Evolutionary conservation across 2,797 vertebrate species (phyloP).

Genomic region (Bothrops alternatus): DNA sequence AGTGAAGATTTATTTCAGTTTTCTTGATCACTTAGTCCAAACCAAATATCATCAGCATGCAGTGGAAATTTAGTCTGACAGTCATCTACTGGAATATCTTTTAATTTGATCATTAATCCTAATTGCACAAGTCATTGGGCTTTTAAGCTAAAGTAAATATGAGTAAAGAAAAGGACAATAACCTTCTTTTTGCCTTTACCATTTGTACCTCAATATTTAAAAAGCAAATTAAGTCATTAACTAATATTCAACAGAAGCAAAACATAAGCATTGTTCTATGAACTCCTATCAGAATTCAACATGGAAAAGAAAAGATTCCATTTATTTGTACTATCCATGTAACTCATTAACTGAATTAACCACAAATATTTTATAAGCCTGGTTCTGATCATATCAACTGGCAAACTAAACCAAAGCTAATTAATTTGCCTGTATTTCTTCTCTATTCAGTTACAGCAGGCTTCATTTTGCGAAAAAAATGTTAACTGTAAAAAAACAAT

Average conservation of each 20-base stretch:
- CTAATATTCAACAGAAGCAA: constrained; percentile 6
- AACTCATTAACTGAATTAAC: constrained; percentile 2
- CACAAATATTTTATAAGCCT: neutral
- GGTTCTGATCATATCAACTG: neutral
- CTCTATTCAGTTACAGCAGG: neutral
- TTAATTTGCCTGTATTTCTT: too few relatives aligned
- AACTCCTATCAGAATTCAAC: constrained; percentile 1
- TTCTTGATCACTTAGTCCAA: constrained; percentile 37
- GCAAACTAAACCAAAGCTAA: neutral
- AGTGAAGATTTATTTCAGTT: constrained; percentile 44
- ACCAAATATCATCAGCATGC: constrained; percentile 8
- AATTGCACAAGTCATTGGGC: constrained; percentile 40
- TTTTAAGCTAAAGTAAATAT: constrained; percentile 41
- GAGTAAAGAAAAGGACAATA: constrained; percentile 24
- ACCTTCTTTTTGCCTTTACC: neutral
- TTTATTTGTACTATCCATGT: constrained; percentile 17
- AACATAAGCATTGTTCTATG: constrained; percentile 23
- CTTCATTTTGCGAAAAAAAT: neutral
- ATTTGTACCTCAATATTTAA: constrained; percentile 1
- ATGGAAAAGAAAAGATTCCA: constrained; percentile 28
- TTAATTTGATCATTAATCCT: constrained; percentile 48
- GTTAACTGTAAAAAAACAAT: neutral
- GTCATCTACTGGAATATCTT: constrained; percentile 21
- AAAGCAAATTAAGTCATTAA: constrained; percentile 5
- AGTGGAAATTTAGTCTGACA: constrained; percentile 43